Evolutionary conservation across 2,113 vertebrate genomes (phyloP).

Genomic region (Naja naja): DNA sequence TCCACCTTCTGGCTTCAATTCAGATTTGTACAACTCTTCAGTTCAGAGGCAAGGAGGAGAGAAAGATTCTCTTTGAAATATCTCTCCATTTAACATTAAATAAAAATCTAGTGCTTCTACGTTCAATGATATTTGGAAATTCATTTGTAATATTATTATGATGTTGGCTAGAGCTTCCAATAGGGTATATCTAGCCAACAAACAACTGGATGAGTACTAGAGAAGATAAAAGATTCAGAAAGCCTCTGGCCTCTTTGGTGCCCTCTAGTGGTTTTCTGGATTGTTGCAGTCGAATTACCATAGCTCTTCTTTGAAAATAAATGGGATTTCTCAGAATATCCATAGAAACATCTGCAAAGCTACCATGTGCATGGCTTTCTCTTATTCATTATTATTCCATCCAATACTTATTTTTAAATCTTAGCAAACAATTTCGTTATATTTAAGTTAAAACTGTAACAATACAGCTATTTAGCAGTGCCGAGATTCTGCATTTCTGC

Average conservation of each 20-base stretch:
- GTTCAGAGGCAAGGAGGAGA: background rate
- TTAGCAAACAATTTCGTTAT: background rate
- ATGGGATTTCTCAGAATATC: background rate
- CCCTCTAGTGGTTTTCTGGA: background rate
- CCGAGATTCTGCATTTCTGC: background rate
- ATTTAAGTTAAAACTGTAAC: background rate
- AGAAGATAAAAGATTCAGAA: background rate
- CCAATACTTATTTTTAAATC: background rate
- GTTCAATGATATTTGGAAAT: background rate
- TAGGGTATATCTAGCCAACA: background rate
- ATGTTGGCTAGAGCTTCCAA: background rate
- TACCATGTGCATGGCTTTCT: background rate
- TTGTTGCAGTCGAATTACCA: background rate
- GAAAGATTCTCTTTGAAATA: background rate
- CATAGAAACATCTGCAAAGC: background rate
- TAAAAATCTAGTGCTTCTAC: background rate
- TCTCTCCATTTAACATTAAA: background rate
- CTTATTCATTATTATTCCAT: background rate
- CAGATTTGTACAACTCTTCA: background rate
- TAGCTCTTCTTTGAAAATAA: background rate
- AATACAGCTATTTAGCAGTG: background rate
- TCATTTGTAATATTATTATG: background rate
- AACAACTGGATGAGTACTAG: background rate
- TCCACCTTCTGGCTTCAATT: conserved; percentile 18
- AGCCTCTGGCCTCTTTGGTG: background rate